Conservation (phyloP, 23 tunicate species). For the Botrylloides violaceus region DNA sequence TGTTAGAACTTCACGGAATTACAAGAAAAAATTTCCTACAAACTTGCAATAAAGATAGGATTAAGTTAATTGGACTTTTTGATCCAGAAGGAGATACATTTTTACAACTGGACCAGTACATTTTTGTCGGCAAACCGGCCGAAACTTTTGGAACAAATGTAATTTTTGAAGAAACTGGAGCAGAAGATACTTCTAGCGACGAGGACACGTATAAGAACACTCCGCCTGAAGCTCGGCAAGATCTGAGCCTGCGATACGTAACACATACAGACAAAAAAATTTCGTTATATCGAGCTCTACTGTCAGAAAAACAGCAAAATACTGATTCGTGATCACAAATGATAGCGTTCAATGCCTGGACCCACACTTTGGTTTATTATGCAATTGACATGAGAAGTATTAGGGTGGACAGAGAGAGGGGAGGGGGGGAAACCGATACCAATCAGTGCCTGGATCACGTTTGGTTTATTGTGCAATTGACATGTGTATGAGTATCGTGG, state of each 20-base stretch:
- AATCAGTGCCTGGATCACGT: too few species aligned
- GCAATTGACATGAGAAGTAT: too few species aligned
- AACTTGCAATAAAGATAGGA: constrained; percentile 25
- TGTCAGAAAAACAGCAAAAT: background rate
- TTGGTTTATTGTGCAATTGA: too few species aligned
- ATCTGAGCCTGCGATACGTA: background rate
- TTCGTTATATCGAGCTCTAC: constrained; percentile 11
- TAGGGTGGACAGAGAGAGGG: too few species aligned
- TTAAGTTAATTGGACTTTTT: constrained; percentile 56
- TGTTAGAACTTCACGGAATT: constrained; percentile 54
- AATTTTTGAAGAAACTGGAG: constrained; percentile 27
- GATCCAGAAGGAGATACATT: constrained; percentile 43
- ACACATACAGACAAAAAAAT: constrained; percentile 11
- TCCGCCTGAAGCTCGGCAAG: background rate
- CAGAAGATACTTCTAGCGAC: constrained; percentile 6
- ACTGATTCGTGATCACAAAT: background rate
- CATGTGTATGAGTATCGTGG: too few species aligned
- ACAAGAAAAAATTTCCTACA: constrained; percentile 20
- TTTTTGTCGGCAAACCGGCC: constrained; percentile 56
- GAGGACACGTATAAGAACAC: constrained; percentile 9
- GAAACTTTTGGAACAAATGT: constrained; percentile 64
- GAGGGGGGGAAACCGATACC: too few species aligned
- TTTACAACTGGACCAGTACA: constrained; percentile 43
- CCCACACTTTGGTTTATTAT: background rate
- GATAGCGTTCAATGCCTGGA: background rate